These are phyloP conservation scores for Latrodectus hesperus DNA, from an alignment of 2,888 invertebrate species.

Conservation along the genomic window DNA sequence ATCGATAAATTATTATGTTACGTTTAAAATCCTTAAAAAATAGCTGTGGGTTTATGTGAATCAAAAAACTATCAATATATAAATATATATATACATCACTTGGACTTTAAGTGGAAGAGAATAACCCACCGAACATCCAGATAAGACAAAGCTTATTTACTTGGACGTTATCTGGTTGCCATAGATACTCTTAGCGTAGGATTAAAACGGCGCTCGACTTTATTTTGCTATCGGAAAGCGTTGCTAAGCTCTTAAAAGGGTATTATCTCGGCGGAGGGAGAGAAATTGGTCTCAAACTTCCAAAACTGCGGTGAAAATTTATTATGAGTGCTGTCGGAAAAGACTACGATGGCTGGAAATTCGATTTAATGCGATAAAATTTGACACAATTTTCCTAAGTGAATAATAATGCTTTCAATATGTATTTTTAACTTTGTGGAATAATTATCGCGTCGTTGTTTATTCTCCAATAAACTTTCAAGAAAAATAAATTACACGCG, in stretches of 20 bases:
- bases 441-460: slow-evolving; percentile 1
- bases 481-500: too few relatives aligned
- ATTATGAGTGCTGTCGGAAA: not conserved
- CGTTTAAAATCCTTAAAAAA: too few relatives aligned
- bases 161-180: slow-evolving; percentile 25
- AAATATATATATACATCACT: too few relatives aligned
- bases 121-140: not conserved
- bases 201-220: slow-evolving; percentile 36
- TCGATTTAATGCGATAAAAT: slow-evolving; percentile 36
- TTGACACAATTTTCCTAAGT: not conserved
- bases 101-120: too few relatives aligned
- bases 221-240: slow-evolving; percentile 52
- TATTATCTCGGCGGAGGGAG: slow-evolving; percentile 21
- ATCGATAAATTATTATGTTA: too few relatives aligned
- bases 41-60: too few relatives aligned
- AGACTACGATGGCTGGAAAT: slow-evolving; percentile 11
- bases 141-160: slow-evolving; percentile 27
- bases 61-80: too few relatives aligned
- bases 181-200: slow-evolving; percentile 28
- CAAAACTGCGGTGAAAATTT: slow-evolving; percentile 1
- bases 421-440: not conserved
- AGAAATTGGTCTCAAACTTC: not conserved
- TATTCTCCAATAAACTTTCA: not conserved
- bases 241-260: slow-evolving; percentile 56
- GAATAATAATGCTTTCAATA: not conserved